Evolutionary conservation across 2,888 invertebrate genomes (phyloP).

Genomic region (Gordius sp.): DNA sequence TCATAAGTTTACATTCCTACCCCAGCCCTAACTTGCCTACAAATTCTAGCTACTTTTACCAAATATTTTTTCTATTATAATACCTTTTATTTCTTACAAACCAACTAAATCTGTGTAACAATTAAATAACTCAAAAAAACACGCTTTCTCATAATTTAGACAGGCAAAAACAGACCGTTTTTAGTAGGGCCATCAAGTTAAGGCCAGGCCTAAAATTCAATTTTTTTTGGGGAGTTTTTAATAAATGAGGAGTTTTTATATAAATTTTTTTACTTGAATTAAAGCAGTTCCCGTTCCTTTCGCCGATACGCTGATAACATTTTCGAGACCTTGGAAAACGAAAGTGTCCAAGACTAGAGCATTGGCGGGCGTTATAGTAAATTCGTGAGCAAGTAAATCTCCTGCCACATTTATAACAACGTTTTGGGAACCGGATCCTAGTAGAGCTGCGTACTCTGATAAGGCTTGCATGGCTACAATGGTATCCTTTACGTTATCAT

Average conservation of each 20-base stretch:
- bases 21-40: no score
- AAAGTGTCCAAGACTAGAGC: not conserved
- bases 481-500: not conserved
- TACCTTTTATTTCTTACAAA: no score
- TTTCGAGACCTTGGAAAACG: not conserved
- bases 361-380: not conserved
- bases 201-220: no score
- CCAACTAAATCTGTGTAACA: no score
- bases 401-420: not conserved
- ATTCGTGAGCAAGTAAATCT: not conserved
- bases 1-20: no score
- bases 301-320: not conserved
- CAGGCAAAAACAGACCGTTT: no score
- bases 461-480: not conserved
- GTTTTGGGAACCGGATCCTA: not conserved
- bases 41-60: no score
- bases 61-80: no score
- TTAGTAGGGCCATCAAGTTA: no score
- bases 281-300: not conserved
- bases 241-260: not conserved
- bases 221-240: slow-evolving; percentile 24
- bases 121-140: no score
- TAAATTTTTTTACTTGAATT: not conserved
- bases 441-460: not conserved
- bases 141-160: no score